Percentiles rank a stretch among this genome's conserved stretches.
Evolutionary conservation across 2,888 invertebrate genomes (phyloP).

Genomic region (Apodemia mormo): DNA sequence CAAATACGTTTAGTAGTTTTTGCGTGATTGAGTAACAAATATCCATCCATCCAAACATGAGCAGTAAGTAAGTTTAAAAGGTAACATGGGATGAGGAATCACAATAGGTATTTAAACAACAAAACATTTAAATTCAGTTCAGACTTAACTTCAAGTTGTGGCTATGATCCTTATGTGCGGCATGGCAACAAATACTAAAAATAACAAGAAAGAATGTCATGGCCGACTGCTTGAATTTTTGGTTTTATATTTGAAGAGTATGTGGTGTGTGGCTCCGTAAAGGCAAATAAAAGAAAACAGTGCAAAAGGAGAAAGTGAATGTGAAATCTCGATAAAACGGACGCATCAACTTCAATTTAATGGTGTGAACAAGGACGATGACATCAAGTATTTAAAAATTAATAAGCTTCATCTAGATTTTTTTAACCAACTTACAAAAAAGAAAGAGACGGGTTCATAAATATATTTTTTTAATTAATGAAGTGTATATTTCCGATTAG

Average conservation of each 20-base stretch:
- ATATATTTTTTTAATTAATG: no score
- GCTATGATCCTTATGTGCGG: background rate
- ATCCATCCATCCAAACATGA: no score
- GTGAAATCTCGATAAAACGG: slow-evolving; percentile 59
- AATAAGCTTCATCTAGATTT: no score
- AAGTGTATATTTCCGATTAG: no score
- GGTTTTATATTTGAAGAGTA: background rate
- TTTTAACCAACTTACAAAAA: no score
- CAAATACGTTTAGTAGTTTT: no score
- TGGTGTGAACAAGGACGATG: slow-evolving; percentile 38
- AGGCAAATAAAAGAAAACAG: slow-evolving; percentile 53
- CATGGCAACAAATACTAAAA: background rate
- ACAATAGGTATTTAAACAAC: no score
- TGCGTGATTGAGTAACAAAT: no score
- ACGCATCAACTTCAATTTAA: slow-evolving; percentile 43
- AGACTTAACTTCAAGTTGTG: background rate
- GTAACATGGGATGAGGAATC: no score
- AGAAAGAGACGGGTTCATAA: no score
- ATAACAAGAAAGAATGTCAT: slow-evolving; percentile 13
- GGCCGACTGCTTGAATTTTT: slow-evolving; percentile 10
- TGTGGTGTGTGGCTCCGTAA: slow-evolving; percentile 39
- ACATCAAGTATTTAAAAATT: slow-evolving; percentile 27
- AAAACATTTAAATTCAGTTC: background rate
- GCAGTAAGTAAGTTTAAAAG: no score
- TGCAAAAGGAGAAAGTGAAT: slow-evolving; percentile 60